These are phyloP conservation scores for Patiria miniata DNA, from an alignment of 35 echinoderm and acorn worm species.

Conservation along the genomic window DNA sequence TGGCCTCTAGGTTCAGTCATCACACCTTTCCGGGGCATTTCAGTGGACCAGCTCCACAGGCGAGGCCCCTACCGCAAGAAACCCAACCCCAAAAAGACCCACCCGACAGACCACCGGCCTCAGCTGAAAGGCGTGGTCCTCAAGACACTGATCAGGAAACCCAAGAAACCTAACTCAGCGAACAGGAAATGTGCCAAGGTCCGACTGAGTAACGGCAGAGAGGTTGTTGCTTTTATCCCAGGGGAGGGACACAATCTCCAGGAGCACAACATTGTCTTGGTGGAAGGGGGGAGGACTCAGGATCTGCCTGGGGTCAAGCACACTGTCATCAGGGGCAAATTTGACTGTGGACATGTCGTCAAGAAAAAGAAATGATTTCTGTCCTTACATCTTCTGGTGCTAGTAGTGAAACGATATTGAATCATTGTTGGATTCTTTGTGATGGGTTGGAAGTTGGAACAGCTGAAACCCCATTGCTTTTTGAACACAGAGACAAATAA, in stretches of 20 bases:
- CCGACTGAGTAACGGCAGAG: constrained; percentile 84
- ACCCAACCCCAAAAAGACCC: constrained; percentile 62
- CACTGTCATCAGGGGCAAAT: constrained; percentile 94
- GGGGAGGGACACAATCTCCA: constrained; percentile 94
- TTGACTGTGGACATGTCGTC: constrained; percentile 91
- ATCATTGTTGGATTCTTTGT: no score
- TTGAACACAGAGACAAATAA: no score
- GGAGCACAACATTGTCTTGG: constrained; percentile 96
- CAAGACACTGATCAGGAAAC: constrained; percentile 82
- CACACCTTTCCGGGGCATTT: constrained; percentile 12
- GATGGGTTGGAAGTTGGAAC: no score
- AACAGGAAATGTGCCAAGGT: constrained; percentile 93
- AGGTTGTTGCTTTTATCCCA: constrained; percentile 90
- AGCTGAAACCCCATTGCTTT: no score
- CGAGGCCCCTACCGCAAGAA: constrained; percentile 81
- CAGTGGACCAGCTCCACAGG: constrained; percentile 77
- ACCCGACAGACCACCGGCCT: constrained; percentile 79
- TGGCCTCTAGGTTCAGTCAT: not conserved
- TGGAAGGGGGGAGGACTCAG: constrained; percentile 93
- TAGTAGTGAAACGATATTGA: no score
- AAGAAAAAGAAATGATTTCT: constrained; percentile 76
- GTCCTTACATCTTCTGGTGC: no score
- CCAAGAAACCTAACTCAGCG: constrained; percentile 97
- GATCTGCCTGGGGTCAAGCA: constrained; percentile 96
- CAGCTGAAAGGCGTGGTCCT: constrained; percentile 96